Percentiles rank a stretch among this genome's conserved stretches.
Conservation (phyloP, 2,113 vertebrate species). For the Coryphaenoides rupestris region DNA sequence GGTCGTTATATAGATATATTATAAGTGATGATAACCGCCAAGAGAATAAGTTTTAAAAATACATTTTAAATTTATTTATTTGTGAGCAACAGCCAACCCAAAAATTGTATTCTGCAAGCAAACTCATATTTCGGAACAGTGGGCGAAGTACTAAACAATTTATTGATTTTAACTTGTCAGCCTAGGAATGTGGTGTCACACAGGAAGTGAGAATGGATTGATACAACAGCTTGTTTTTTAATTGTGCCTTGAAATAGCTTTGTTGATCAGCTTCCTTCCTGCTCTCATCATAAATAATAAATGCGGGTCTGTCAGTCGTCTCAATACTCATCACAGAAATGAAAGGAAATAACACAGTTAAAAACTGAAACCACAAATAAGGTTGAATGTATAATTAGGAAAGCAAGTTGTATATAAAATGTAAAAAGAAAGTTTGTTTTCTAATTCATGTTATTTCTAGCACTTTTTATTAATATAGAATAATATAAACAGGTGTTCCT, state of each 20-base stretch:
- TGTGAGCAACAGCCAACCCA: constrained; percentile 60
- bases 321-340: constrained; percentile 81
- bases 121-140: constrained; percentile 47
- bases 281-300: constrained; percentile 46
- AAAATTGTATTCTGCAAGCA: constrained; percentile 55
- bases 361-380: constrained; percentile 86
- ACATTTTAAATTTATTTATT: constrained; percentile 77
- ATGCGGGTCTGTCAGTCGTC: constrained; percentile 87
- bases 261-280: constrained; percentile 62
- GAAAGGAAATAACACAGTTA: constrained; percentile 82
- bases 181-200: constrained; percentile 49
- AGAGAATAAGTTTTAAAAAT: constrained; percentile 58
- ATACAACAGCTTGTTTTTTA: constrained; percentile 49
- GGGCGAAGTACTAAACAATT: constrained; percentile 49
- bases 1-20: constrained; percentile 3
- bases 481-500: constrained; percentile 99
- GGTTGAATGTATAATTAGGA: constrained; percentile 97
- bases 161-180: constrained; percentile 63
- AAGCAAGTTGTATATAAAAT: constrained; percentile 98
- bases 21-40: constrained; percentile 17
- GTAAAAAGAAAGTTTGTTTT: constrained; percentile 99
- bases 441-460: constrained; percentile 99
- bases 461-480: constrained; percentile 99
- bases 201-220: constrained; percentile 28
- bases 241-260: constrained; percentile 62